Conservation (phyloP, 2,888 invertebrate species). For the Papilio elwesi region DNA sequence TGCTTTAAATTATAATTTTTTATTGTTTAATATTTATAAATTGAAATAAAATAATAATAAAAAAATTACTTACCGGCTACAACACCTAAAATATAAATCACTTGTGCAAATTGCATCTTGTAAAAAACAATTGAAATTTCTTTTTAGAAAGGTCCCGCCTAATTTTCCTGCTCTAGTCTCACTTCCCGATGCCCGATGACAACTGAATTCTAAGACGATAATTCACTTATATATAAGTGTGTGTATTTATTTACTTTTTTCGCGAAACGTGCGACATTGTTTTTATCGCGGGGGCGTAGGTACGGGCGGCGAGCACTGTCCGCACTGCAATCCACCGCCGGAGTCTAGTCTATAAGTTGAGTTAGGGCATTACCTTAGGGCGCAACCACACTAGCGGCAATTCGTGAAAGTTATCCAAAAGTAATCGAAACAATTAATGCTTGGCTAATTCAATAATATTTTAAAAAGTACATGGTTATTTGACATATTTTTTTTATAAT, state of each 20-base stretch:
- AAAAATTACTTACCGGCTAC: constrained; percentile 26
- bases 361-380: background rate
- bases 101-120: constrained; percentile 21
- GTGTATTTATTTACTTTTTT: constrained; percentile 37
- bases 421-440: too few relatives aligned
- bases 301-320: constrained; percentile 23
- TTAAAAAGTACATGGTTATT: too few relatives aligned
- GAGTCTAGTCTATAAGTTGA: constrained; percentile 31
- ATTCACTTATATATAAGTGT: constrained; percentile 31
- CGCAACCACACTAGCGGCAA: constrained; percentile 3
- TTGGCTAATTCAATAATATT: too few relatives aligned
- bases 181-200: constrained; percentile 17
- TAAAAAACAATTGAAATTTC: constrained; percentile 7
- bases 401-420: background rate
- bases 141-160: background rate
- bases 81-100: constrained; percentile 25
- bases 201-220: constrained; percentile 27
- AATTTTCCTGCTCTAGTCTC: constrained; percentile 1
- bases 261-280: constrained; percentile 40
- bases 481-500: too few relatives aligned
- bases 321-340: constrained; percentile 26
- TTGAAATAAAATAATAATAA: too few relatives aligned
- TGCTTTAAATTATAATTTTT: too few relatives aligned
- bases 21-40: too few relatives aligned
- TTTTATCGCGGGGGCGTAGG: constrained; percentile 35